Percentiles rank a stretch among this genome's conserved stretches.
Conservation (phyloP, 1,140 invertebrate genomes). For the Megathymus violae region DNA sequence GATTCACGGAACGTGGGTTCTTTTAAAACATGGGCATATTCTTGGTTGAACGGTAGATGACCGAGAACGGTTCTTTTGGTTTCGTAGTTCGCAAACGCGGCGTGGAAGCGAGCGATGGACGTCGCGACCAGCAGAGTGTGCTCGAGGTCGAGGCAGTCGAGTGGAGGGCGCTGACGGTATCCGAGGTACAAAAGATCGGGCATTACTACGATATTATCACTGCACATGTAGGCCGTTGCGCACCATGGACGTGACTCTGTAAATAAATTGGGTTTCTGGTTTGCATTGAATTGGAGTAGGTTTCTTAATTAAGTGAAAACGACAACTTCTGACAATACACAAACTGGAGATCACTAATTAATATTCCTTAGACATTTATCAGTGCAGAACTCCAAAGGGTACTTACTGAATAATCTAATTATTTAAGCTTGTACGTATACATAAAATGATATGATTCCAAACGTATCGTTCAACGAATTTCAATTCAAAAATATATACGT, state of each 20-base stretch:
- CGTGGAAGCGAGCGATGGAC: conserved; percentile 66
- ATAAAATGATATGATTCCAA: too few relatives aligned
- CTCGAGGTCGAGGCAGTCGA: conserved; percentile 48
- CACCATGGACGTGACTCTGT: conserved; percentile 56
- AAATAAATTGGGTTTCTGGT: too few relatives aligned
- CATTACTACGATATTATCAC: conserved; percentile 59
- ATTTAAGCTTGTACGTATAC: too few relatives aligned
- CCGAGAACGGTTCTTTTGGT: conserved; percentile 40
- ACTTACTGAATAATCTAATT: too few relatives aligned
- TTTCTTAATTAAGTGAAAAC: too few relatives aligned
- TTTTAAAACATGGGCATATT: conserved; percentile 40
- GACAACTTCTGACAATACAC: too few relatives aligned
- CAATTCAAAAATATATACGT: too few relatives aligned
- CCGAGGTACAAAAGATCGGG: conserved; percentile 55
- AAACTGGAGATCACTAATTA: too few relatives aligned
- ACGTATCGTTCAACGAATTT: too few relatives aligned
- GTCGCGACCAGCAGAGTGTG: conserved; percentile 46
- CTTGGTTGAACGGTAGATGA: conserved; percentile 36
- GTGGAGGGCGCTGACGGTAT: conserved; percentile 42
- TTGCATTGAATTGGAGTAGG: too few relatives aligned
- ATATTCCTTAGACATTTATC: too few relatives aligned
- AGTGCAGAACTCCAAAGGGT: too few relatives aligned
- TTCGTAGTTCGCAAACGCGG: conserved; percentile 57
- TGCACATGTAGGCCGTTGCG: conserved; percentile 53
- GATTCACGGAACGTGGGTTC: conserved; percentile 57